phyloP scores from a whole-genome alignment of 2,113 vertebrate genomes.

The Globicephala melas region DNA sequence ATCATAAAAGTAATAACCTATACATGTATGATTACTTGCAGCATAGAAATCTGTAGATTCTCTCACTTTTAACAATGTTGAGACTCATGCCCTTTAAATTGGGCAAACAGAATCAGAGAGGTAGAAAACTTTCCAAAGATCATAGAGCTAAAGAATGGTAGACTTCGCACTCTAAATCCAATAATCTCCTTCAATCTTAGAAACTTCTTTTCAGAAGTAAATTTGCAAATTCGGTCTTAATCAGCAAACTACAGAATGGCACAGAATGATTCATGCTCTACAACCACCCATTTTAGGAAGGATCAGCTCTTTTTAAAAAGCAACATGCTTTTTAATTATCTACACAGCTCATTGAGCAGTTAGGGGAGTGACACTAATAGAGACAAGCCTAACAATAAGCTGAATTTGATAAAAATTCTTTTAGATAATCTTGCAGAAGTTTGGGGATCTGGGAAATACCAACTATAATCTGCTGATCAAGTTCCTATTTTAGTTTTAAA shows the following conservation, averaged over 20 bases:
- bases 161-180: background rate
- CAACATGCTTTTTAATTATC: background rate
- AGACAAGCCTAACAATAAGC: background rate
- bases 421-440: slow-evolving; percentile 11
- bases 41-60: background rate
- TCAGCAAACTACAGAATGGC: background rate
- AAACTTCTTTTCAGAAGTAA: background rate
- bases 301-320: background rate
- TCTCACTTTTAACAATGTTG: background rate
- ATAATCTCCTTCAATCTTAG: background rate
- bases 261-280: background rate
- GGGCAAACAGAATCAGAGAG: background rate
- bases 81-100: background rate
- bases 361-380: background rate
- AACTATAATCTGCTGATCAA: background rate
- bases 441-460: background rate
- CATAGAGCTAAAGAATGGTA: background rate
- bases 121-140: background rate
- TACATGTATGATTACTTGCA: background rate
- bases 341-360: background rate
- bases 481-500: slow-evolving; percentile 36
- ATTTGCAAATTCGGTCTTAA: background rate
- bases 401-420: slow-evolving; percentile 42
- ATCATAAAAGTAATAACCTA: background rate
- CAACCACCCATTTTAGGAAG: background rate